Conservation (phyloP, 2,113 vertebrate species). For the Clarias gariepinus region DNA sequence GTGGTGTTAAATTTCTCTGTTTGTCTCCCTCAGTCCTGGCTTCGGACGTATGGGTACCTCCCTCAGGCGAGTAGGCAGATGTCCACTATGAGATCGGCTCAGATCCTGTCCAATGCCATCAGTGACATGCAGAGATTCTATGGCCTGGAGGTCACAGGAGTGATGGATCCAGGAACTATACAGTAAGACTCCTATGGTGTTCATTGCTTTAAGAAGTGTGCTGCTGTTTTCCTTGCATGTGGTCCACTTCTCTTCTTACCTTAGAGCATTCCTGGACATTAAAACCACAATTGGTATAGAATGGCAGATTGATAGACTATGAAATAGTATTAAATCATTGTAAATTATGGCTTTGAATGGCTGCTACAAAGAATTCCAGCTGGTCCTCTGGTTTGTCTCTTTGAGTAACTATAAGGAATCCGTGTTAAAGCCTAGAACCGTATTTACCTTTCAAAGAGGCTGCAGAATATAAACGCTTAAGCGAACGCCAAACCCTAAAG, state of each 20-base stretch:
- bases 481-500: not conserved
- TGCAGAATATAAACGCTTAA: not conserved
- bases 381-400: not conserved
- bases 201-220: not conserved
- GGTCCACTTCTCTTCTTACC: not conserved
- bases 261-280: not conserved
- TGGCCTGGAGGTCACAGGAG: slow-evolving; percentile 84
- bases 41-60: slow-evolving; percentile 92
- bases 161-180: slow-evolving; percentile 84
- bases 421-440: not conserved
- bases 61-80: slow-evolving; percentile 88
- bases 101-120: slow-evolving; percentile 84
- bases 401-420: not conserved
- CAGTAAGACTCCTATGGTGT: slow-evolving; percentile 65
- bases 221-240: not conserved
- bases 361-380: not conserved
- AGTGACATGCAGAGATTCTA: slow-evolving; percentile 95
- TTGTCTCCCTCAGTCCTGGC: slow-evolving; percentile 81
- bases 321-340: not conserved
- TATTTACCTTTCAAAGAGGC: not conserved
- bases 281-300: not conserved
- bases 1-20: slow-evolving; percentile 14
- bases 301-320: not conserved
- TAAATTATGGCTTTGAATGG: not conserved
- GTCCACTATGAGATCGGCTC: slow-evolving; percentile 91